Conservation (phyloP, 92 coral and sea anemone species). For the Porites evermanni region DNA sequence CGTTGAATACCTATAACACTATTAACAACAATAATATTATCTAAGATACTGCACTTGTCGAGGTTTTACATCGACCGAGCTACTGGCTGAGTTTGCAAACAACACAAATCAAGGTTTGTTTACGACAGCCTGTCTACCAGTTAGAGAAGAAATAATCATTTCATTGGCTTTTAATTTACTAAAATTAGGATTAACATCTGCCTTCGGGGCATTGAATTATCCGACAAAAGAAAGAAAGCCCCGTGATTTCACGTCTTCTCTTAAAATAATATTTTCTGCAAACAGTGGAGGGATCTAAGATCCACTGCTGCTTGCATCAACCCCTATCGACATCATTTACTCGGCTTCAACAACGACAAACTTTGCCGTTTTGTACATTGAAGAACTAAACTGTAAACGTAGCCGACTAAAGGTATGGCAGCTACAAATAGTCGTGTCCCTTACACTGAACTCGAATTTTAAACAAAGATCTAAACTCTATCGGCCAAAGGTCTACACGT, state of each 20-base stretch:
- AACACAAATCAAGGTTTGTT: neutral
- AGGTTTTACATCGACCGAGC: neutral
- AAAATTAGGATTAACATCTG: neutral
- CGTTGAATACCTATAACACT: neutral
- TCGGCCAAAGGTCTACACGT: conserved; percentile 3
- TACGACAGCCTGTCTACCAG: neutral
- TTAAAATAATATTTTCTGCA: no score
- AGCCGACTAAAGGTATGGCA: neutral
- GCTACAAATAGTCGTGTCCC: neutral
- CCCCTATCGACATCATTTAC: neutral
- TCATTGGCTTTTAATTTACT: neutral
- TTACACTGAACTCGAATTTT: neutral
- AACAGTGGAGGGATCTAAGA: no score
- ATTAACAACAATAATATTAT: neutral
- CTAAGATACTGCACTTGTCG: neutral
- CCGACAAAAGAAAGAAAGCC: no score
- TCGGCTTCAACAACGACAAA: neutral
- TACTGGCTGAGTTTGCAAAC: neutral
- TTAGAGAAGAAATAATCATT: neutral
- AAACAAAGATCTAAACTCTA: neutral
- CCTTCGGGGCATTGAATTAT: no score
- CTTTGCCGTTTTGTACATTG: conserved; percentile 23
- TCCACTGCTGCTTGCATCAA: neutral
- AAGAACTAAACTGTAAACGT: neutral
- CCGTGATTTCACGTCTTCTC: neutral